Conservation (phyloP, 2,888 invertebrate genomes). For the Andrena praecox region DNA sequence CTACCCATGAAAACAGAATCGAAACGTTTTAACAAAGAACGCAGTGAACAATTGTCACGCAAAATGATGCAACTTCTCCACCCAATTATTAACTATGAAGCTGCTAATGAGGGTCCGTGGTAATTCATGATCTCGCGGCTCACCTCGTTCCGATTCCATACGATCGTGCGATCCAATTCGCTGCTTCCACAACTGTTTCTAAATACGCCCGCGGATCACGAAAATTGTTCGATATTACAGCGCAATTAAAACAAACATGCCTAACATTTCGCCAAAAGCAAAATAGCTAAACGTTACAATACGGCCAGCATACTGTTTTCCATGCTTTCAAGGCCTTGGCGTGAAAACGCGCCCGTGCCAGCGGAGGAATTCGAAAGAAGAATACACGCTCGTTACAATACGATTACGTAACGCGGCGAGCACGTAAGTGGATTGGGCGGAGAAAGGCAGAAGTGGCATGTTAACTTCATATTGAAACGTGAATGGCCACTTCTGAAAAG, state of each 20-base stretch:
- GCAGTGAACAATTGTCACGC: conserved; percentile 4
- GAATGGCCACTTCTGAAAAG: too few relatives aligned
- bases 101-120: conserved; percentile 18
- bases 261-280: too few relatives aligned
- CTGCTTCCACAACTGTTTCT: background rate
- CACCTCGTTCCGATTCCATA: conserved; percentile 29
- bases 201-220: background rate
- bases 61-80: background rate
- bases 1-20: background rate
- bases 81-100: conserved; percentile 1
- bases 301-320: too few relatives aligned
- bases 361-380: too few relatives aligned
- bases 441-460: too few relatives aligned
- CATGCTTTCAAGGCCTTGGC: too few relatives aligned
- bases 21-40: background rate
- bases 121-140: conserved; percentile 9
- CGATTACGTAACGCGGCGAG: too few relatives aligned
- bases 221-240: background rate
- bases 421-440: too few relatives aligned
- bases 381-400: too few relatives aligned
- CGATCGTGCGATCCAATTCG: background rate
- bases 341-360: too few relatives aligned
- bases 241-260: background rate
- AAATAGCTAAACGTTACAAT: too few relatives aligned
- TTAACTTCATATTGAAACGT: too few relatives aligned